Evolutionary conservation across 2,888 invertebrate genomes (phyloP).

Genomic region (Rutpela maculata): DNA sequence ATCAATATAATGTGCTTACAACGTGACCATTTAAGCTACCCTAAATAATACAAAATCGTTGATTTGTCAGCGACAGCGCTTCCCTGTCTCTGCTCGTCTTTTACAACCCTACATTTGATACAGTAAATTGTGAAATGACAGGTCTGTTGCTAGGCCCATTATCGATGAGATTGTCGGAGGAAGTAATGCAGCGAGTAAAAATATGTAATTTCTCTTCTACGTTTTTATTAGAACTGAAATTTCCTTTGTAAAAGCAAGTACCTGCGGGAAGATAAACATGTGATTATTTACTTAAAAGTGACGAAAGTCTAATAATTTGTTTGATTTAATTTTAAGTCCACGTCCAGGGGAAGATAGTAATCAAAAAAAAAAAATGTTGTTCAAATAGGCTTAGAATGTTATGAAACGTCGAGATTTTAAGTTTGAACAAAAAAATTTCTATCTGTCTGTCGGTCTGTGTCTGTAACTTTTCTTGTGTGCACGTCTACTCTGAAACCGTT

Average conservation of each 20-base stretch:
- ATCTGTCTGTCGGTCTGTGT: too few species aligned
- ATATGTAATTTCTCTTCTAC: slow-evolving; percentile 5
- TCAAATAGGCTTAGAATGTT: too few species aligned
- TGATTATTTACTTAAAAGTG: too few species aligned
- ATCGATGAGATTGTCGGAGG: slow-evolving; percentile 40
- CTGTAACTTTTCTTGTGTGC: too few species aligned
- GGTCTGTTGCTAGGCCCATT: slow-evolving; percentile 47
- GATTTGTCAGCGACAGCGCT: slow-evolving; percentile 28
- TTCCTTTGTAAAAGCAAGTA: background rate
- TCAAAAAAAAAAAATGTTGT: too few species aligned
- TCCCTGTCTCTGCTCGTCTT: slow-evolving; percentile 20
- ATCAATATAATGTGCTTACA: slow-evolving; percentile 24
- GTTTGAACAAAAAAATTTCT: too few species aligned
- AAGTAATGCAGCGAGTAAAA: slow-evolving; percentile 12
- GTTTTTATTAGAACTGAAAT: background rate
- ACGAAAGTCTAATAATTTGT: too few species aligned
- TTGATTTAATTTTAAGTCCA: too few species aligned
- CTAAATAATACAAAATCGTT: slow-evolving; percentile 29
- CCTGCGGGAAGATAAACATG: background rate
- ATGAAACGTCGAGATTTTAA: too few species aligned
- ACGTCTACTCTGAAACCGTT: too few species aligned
- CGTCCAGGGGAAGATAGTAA: too few species aligned
- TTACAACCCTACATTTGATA: slow-evolving; percentile 37
- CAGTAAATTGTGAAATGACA: slow-evolving; percentile 23
- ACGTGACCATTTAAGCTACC: slow-evolving; percentile 20